These are phyloP conservation scores for Heterocephalus glaber DNA, from an alignment of 2,113 vertebrate genomes.

Conservation along the genomic window DNA sequence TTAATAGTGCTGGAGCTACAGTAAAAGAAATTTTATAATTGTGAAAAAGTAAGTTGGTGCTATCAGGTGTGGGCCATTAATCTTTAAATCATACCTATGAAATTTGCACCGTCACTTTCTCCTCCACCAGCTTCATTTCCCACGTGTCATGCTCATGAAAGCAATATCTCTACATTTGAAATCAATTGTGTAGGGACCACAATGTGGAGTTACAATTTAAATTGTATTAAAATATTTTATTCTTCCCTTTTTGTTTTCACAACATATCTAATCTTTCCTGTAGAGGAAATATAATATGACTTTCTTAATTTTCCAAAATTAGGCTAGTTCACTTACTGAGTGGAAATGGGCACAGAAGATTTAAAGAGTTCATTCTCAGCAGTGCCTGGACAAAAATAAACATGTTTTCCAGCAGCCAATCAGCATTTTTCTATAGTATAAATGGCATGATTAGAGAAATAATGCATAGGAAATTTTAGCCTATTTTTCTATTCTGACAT, in stretches of 20 bases:
- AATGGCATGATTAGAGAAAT: not conserved
- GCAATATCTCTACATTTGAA: not conserved
- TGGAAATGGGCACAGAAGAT: not conserved
- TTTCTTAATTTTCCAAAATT: not conserved
- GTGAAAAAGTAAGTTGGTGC: not conserved
- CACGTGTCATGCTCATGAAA: not conserved
- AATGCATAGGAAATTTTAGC: not conserved
- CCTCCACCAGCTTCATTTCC: rapidly evolving
- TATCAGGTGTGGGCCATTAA: not conserved
- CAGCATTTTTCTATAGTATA: not conserved
- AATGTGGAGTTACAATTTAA: not conserved
- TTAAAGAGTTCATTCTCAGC: not conserved
- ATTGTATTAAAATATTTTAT: not conserved
- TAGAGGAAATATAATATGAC: not conserved
- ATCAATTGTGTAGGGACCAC: not conserved
- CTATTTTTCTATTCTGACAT: not conserved
- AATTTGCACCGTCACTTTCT: not conserved
- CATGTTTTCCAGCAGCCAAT: not conserved
- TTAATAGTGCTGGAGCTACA: not conserved
- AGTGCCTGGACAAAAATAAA: not conserved
- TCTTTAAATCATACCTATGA: not conserved
- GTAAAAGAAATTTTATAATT: not conserved
- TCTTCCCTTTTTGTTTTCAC: not conserved
- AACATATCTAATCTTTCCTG: not conserved
- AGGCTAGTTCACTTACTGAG: not conserved